These are phyloP conservation scores for Jaculus jaculus DNA, from an alignment of 2,113 vertebrate genomes.

Conservation along the genomic window DNA sequence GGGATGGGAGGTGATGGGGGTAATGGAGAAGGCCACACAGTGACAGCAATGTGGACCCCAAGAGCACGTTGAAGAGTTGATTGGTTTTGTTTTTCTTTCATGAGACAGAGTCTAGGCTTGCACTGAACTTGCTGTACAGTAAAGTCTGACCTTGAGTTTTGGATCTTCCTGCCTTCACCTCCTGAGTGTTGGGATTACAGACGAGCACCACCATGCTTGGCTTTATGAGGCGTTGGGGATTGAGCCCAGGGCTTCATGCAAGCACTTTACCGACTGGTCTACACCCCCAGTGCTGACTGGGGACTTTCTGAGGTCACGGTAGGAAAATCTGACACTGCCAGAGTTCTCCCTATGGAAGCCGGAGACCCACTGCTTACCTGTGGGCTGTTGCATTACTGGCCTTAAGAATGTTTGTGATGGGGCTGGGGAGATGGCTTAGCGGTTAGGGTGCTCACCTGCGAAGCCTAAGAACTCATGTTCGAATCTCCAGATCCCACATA, in stretches of 20 bases:
- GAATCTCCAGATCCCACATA: no score
- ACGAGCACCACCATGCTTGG: not conserved
- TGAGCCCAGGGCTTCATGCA: not conserved
- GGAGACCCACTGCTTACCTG: not conserved
- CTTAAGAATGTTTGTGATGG: constrained; percentile 8
- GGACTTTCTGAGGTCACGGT: not conserved
- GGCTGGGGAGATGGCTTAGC: no score
- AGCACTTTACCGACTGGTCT: not conserved
- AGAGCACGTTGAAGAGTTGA: not conserved
- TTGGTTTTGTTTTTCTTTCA: not conserved
- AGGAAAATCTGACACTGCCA: not conserved
- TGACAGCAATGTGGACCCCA: not conserved
- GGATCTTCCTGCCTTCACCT: not conserved
- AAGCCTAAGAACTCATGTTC: no score
- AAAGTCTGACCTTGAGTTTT: not conserved
- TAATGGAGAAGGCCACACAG: not conserved
- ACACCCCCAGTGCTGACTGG: not conserved
- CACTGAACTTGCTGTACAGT: not conserved
- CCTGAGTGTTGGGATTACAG: not conserved
- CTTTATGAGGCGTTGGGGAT: not conserved
- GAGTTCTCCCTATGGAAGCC: no score
- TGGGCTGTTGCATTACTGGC: not conserved
- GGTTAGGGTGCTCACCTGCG: no score
- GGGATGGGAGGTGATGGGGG: not conserved
- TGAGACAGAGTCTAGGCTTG: not conserved